Evolutionary conservation across 2,888 invertebrate species (phyloP), one percentile per base, ranked within the genome.

Genomic region (Synanthedon myopaeformis): DNA sequence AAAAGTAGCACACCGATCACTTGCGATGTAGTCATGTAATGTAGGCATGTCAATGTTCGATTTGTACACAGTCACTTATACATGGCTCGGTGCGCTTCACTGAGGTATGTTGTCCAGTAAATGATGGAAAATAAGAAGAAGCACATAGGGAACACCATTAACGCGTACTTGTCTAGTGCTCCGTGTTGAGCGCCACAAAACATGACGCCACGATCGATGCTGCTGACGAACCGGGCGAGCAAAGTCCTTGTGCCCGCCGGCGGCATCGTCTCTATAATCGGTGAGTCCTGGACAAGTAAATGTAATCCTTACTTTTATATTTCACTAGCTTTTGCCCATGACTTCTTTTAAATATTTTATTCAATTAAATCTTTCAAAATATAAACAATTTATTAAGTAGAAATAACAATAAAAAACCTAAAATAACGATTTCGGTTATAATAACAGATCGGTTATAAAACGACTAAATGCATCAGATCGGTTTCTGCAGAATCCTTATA

Each of bases 181-280:
- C 90, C 91, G 59, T 90, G 84, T 67, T 90, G 90, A 57, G 90
- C 90, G 64, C 91, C 91, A 65, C 90, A 90, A 65, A 89, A 91
- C 74, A 91, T 84, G 42, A 90, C 83, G 6, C 89, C 89, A 52
- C 84, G 82, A 64, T 90, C 89, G 11, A 88, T 75, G 54, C 79
- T 71, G 23, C 84, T 72, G 1, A 76, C 78, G 62, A 90, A 71
- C 13, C 83, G 72, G 57, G 69, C 65, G 62, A 74, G 51, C 45
- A 77, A 64, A 53, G 67, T 72, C 6, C 77, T 70, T n/a, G 72
- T 70, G 10, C 72, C 75, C 10, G 67, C 72, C 1, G 78, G 59
- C 51, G 78, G 75, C 76, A 79, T 77, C 52, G 81, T 70, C 53
- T 86, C 85, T 63, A 86, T 59, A 60, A 86, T 87, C 53, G 87